Conservation (phyloP, 1,140 invertebrate species). For the Drosophila equinoxialis region DNA sequence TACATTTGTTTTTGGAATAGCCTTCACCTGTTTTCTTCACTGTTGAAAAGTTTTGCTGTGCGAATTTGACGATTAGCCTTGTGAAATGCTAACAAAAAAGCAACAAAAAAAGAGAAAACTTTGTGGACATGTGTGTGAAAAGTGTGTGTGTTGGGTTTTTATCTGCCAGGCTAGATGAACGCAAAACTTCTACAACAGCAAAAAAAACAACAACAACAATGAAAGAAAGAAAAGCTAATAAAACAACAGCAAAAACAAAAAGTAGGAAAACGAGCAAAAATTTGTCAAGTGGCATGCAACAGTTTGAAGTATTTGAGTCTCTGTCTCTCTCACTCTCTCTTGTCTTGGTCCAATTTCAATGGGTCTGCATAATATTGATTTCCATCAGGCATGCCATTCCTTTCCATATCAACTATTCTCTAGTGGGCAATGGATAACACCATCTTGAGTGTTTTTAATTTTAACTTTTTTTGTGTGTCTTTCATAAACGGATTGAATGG, state of each 20-base stretch:
- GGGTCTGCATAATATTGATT: constrained; percentile 70
- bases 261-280: neutral
- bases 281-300: constrained; percentile 40
- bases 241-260: neutral
- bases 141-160: constrained; percentile 1
- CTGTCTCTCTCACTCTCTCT: neutral
- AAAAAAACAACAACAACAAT: neutral
- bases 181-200: neutral
- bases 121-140: constrained; percentile 24
- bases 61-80: constrained; percentile 73
- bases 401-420: constrained; percentile 34
- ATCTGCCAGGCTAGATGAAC: constrained; percentile 6
- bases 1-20: constrained; percentile 39
- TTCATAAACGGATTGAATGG: constrained; percentile 60
- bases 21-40: constrained; percentile 8
- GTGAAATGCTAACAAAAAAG: constrained; percentile 52
- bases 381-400: constrained; percentile 24
- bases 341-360: constrained; percentile 6
- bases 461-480: constrained; percentile 62
- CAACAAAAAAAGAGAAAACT: constrained; percentile 20
- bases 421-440: constrained; percentile 67
- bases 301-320: constrained; percentile 26
- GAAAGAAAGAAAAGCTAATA: neutral
- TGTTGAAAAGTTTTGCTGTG: constrained; percentile 11
- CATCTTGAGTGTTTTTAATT: constrained; percentile 75